Conservation (phyloP, 1,140 invertebrate species). For the Lasaia peninsularis region DNA sequence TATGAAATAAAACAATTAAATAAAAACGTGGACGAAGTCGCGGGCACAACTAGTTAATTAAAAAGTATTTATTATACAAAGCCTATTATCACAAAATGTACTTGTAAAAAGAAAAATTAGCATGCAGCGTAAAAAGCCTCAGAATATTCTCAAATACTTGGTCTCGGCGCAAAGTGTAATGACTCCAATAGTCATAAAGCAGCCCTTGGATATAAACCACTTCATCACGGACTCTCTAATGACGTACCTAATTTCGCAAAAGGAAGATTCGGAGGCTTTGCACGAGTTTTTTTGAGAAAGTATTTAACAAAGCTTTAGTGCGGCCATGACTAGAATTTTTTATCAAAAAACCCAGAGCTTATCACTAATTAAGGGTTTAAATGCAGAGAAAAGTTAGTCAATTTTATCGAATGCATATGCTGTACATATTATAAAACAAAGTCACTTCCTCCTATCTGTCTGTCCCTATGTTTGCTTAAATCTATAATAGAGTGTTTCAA, state of each 20-base stretch:
- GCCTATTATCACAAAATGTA: too few species aligned
- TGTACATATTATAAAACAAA: too few species aligned
- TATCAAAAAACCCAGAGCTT: neutral
- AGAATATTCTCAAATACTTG: slow-evolving; percentile 14
- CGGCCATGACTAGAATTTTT: neutral
- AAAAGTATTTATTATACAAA: too few species aligned
- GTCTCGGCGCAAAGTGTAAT: slow-evolving; percentile 31
- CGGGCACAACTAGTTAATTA: too few species aligned
- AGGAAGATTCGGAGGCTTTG: slow-evolving; percentile 39
- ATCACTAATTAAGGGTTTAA: neutral
- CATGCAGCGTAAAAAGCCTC: neutral
- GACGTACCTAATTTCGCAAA: slow-evolving; percentile 44
- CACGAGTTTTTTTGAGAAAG: slow-evolving; percentile 32
- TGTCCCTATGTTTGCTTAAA: too few species aligned
- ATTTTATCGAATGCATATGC: neutral
- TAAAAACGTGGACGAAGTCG: too few species aligned
- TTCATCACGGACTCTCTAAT: slow-evolving; percentile 45
- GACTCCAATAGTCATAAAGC: slow-evolving; percentile 56
- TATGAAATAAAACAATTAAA: too few species aligned
- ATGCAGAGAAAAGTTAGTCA: neutral
- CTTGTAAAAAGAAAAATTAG: too few species aligned
- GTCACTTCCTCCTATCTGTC: too few species aligned
- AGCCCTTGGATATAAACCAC: slow-evolving; percentile 42
- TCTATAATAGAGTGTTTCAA: too few species aligned
- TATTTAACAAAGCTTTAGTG: neutral